A percentile compares a stretch with the other conserved stretches of the same genome.
Conservation (phyloP, 2,888 invertebrate genomes). For the Xylophagus ater region DNA sequence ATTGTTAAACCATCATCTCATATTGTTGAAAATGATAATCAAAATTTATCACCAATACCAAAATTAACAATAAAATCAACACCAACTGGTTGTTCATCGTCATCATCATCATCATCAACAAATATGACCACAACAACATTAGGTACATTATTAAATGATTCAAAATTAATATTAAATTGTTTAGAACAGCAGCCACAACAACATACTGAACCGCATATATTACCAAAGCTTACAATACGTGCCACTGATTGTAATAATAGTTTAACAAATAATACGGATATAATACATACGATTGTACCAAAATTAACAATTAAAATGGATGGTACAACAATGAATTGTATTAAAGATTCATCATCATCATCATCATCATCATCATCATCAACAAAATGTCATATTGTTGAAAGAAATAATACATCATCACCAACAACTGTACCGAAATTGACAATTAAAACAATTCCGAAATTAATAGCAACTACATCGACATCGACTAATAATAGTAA, state of each 20-base stretch:
- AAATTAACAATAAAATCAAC: slow-evolving; percentile 24
- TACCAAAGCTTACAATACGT: slow-evolving; percentile 38
- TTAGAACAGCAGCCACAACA: slow-evolving; percentile 8
- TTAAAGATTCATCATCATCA: slow-evolving; percentile 5
- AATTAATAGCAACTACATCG: slow-evolving; percentile 21
- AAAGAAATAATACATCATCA: no score
- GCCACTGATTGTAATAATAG: slow-evolving; percentile 22
- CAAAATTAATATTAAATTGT: slow-evolving; percentile 1
- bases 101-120: slow-evolving; percentile 10
- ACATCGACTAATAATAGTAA: slow-evolving; percentile 24
- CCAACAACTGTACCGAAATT: slow-evolving; percentile 45
- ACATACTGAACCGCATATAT: slow-evolving; percentile 29
- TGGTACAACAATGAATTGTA: slow-evolving; percentile 12
- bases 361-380: slow-evolving; percentile 7
- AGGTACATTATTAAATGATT: slow-evolving; percentile 1
- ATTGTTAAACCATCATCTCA: slow-evolving; percentile 27
- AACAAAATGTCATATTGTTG: no score
- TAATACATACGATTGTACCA: slow-evolving; percentile 31
- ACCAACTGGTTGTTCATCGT: slow-evolving; percentile 5
- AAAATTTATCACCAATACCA: slow-evolving; percentile 21
- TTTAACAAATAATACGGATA: slow-evolving; percentile 20
- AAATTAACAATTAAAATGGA: slow-evolving; percentile 37
- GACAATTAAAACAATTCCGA: slow-evolving; percentile 43
- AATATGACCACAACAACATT: slow-evolving; percentile 9
- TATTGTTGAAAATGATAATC: slow-evolving; percentile 3